Conservation (phyloP, 2,797 vertebrate genomes). For the Dendrocincla fuliginosa region DNA sequence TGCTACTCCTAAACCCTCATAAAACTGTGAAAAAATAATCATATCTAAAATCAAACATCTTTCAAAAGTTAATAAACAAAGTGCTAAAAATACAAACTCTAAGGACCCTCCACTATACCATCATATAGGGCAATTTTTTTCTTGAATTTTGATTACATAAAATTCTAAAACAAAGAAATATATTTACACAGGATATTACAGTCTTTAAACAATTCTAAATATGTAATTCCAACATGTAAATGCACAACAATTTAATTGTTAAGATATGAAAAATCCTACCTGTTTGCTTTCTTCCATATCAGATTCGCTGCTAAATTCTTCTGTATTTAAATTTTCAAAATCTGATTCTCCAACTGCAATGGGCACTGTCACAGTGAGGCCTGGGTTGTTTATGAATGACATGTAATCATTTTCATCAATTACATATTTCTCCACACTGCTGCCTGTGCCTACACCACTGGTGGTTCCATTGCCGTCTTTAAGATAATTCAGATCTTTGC, state of each 20-base stretch:
- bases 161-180: background rate
- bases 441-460: slow-evolving; percentile 86
- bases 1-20: background rate
- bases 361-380: slow-evolving; percentile 90
- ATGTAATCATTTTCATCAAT: slow-evolving; percentile 87
- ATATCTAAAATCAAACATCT: background rate
- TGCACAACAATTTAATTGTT: background rate
- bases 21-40: background rate
- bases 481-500: slow-evolving; percentile 85
- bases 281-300: slow-evolving; percentile 86
- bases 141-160: background rate
- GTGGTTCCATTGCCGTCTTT: slow-evolving; percentile 87
- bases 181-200: background rate
- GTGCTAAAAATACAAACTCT: background rate
- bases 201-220: background rate
- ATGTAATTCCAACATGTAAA: background rate
- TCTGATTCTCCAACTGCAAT: slow-evolving; percentile 95
- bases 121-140: background rate
- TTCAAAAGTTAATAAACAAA: background rate
- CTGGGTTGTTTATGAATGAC: slow-evolving; percentile 92
- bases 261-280: slow-evolving; percentile 76
- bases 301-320: slow-evolving; percentile 93
- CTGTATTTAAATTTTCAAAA: slow-evolving; percentile 94
- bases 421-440: slow-evolving; percentile 87
- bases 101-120: background rate